Evolutionary conservation across 2,797 vertebrate genomes (phyloP), one percentile per base, ranked within the genome.

Genomic region (Hippoglossus hippoglossus): DNA sequence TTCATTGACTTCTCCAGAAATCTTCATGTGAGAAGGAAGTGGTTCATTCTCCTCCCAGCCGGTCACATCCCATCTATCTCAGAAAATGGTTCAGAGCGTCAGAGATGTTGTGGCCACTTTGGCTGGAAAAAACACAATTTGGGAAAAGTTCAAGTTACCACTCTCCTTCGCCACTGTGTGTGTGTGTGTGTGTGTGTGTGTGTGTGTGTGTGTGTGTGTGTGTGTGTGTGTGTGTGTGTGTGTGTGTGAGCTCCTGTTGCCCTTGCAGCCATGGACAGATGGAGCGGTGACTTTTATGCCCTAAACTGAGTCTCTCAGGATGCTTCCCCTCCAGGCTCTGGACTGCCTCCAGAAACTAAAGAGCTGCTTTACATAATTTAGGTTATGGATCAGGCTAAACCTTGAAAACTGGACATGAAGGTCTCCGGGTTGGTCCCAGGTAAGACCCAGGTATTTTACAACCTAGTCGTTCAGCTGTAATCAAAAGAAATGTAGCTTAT

Each of bases 261-360:
- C 47, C 79, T 34, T 71, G 64, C 70, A 70, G 41, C 75, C 71
- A 56, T 59, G 67, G 79, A 61, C 87, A 86, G 86, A 86, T 85
- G 81, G 82, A 81, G 36, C 24, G 52, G 41, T 47, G 70, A 85
- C 83, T 79, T 70, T 49, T 62, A 65, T 70, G 72, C 67, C 66
- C 85, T 81, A 71, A 75, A 22, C 72, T 22, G 7, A 46, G 62
- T 85, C 78, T 85, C 70, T 67, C 57, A 66, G 75, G 80, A 85
- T 34, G 1, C 46, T 67, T 55, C 71, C 77, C 70, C 71, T 63
- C 6, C 80, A 75, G 77, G 41, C 67, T 73, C 57, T 85, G 85
- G 73, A 84, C 8, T 1, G 4, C 62, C 49, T 82, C 72, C 78
- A 86, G 67, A 69, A 75, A 26, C 63, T 63, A 59, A 76, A 68